Evolutionary conservation across 2,888 invertebrate species (phyloP), one percentile per base, ranked within the genome.

Genomic region (Cryptocephalus primarius): DNA sequence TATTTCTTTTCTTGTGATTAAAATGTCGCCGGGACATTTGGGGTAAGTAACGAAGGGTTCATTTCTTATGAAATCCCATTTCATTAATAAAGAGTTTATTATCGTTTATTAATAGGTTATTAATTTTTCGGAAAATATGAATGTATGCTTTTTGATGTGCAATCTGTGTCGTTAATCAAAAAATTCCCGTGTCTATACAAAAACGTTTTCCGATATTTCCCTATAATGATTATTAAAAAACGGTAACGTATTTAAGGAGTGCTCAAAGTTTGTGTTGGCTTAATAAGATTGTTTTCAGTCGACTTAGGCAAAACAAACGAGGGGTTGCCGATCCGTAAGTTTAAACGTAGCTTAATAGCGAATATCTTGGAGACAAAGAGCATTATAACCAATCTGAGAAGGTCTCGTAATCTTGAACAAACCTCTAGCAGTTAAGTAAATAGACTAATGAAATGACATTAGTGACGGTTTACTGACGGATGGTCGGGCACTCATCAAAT

Each of bases 281-380:
- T 63, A 62, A 63, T 60, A 61, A 63, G 60, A 61, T 61, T 60
- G 61, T 60, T 62, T 60, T 60, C 60, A 61, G 61, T 57, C 60
- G 59, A 61, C 55, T 62, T 58, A 55, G 55, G 55, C 59, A 60
- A 59, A 59, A 59, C 60, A 63, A 63, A 63, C 61, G 62, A 57
- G 55, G 62, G 62, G 62, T 57, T 57, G 48, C 53, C 57, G 57
- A 60, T 60, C 60, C 56, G 52, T 54, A 51, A 59, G 55, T 59
- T 59, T 55, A 58, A 59, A 58, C 54, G 54, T 55, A 53, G 58
- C 56, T 56, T 58, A 55, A 55, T 56, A 55, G 57, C 55, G 12
- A 58, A 56, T 54, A 54, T 61, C 58, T 58, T 59, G 59, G 61
- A 61, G 61, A 61, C 59, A 61, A 59, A 57, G 55, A 56, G 47